Base-by-base conservation (phyloP, 2,797 vertebrate species). In the Manis javanica region DNA sequence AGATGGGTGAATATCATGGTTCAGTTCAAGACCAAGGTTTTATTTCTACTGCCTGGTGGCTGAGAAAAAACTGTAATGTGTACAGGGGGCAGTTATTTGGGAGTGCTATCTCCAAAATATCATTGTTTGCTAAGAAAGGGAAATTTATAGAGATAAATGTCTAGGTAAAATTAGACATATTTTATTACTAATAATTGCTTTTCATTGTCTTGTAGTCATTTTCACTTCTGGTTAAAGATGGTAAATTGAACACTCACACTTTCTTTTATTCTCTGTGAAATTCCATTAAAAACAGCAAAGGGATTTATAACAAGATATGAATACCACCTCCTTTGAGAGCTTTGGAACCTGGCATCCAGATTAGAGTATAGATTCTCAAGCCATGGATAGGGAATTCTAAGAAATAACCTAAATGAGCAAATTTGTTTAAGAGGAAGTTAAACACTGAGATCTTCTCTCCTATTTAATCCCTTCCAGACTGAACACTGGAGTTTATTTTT, bases 141-240 rank as follows among this genome's bases (percentile, higher is more conserved):
- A 90, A 72, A 91, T 93, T 93, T 93, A 94, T 34, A 88, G 84
- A 94, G 77, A 59, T 77, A 75, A 96, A 84, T 84, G 42, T 66
- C 37, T 69, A 61, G 23, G 26, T 90, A 77, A 1, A 96, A 95
- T 75, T 64, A 91, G 16, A 19, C n/a, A 16, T 63, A 69, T 68
- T 79, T 79, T 71, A 34, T 11, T 8, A 24, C 77, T 92, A 91
- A 55, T 83, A 87, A 91, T 78, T 89, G 46, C 39, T 88, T 96
- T 92, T 94, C n/a, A 87, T 91, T 95, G 75, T 95, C 53, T 95
- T 88, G 83, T 53, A 96, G 83, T 82, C 57, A 69, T 92, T 92
- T 94, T 31, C 83, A 64, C 31, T 69, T 88, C 29, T 94, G n/a
- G n/a, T 61, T 94, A 81, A 91, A 81, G 72, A 93, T 46, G 4